A percentile compares a stretch with the other conserved stretches of the same genome.
Evolutionary conservation across 2,888 invertebrate species (phyloP).

Genomic region (Zhuqinia jingwanae): DNA sequence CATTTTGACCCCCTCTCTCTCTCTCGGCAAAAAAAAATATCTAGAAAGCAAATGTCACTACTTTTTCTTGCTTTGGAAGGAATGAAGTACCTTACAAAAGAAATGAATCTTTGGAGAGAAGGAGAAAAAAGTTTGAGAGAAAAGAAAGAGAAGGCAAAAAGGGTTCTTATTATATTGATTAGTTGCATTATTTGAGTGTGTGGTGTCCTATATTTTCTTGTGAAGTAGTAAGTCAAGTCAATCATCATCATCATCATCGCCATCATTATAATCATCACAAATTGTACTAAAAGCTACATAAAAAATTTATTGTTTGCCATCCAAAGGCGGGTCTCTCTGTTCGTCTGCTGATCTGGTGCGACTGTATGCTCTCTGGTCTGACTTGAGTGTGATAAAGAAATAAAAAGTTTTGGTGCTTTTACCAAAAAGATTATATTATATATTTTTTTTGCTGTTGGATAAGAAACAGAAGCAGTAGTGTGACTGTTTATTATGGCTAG

Average conservation of each 20-base stretch:
- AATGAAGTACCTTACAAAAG: conserved; percentile 19
- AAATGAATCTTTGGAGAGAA: conserved; percentile 6
- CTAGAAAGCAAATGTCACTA: conserved; percentile 17
- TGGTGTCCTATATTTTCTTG: neutral
- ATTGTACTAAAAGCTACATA: conserved; percentile 25
- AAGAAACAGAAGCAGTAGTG: too few species aligned
- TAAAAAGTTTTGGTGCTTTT: neutral
- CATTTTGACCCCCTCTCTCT: neutral
- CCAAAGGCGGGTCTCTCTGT: too few species aligned
- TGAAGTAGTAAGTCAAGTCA: neutral
- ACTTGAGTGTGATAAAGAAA: neutral
- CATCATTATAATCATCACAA: conserved; percentile 18
- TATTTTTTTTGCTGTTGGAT: neutral
- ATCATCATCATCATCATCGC: too few species aligned
- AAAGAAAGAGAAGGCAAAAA: neutral
- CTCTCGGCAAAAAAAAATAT: neutral
- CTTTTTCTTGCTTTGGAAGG: neutral
- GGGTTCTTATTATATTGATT: neutral
- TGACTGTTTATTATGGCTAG: neutral
- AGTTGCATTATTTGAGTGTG: conserved; percentile 10
- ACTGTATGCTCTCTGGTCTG: neutral
- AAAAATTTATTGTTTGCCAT: too few species aligned
- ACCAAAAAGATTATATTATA: neutral
- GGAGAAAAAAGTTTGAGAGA: neutral
- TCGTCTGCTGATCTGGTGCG: neutral